Percentiles rank a stretch among this genome's conserved stretches.
These are phyloP conservation scores for Diadophis punctatus DNA, from an alignment of 2,113 vertebrate genomes.

Conservation along the genomic window DNA sequence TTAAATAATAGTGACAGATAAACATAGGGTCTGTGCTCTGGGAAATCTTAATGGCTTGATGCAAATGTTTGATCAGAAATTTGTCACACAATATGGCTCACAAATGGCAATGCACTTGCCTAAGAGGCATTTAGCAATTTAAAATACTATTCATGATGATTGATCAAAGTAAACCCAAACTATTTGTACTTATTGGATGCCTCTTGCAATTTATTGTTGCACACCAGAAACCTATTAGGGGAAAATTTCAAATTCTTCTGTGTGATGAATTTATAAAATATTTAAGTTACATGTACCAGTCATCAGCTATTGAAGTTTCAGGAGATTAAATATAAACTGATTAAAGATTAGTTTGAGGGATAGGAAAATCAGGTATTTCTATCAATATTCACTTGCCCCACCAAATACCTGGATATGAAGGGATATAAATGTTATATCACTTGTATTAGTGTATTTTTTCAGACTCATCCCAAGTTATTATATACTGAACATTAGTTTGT, in stretches of 20 bases:
- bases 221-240: not conserved
- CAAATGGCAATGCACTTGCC: slow-evolving; percentile 1
- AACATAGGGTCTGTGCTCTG: not conserved
- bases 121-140: not conserved
- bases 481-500: not conserved
- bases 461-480: not conserved
- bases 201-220: not conserved
- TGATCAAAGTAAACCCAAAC: not conserved
- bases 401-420: slow-evolving; percentile 28
- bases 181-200: not conserved
- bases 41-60: not conserved
- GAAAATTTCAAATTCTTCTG: not conserved
- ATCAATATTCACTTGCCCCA: slow-evolving; percentile 25
- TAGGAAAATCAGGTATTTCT: slow-evolving; percentile 22
- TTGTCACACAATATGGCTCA: not conserved
- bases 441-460: not conserved
- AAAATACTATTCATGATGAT: not conserved
- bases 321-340: slow-evolving; percentile 21
- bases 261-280: slow-evolving; percentile 19
- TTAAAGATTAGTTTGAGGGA: slow-evolving; percentile 30
- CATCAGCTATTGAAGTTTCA: slow-evolving; percentile 15
- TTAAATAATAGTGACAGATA: not conserved
- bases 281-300: slow-evolving; percentile 10
- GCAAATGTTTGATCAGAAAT: slow-evolving; percentile 15
- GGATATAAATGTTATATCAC: not conserved